A percentile compares a stretch with the other conserved stretches of the same genome.
Conservation (phyloP, 2,888 invertebrate species). For the Agrypnus murinus region DNA sequence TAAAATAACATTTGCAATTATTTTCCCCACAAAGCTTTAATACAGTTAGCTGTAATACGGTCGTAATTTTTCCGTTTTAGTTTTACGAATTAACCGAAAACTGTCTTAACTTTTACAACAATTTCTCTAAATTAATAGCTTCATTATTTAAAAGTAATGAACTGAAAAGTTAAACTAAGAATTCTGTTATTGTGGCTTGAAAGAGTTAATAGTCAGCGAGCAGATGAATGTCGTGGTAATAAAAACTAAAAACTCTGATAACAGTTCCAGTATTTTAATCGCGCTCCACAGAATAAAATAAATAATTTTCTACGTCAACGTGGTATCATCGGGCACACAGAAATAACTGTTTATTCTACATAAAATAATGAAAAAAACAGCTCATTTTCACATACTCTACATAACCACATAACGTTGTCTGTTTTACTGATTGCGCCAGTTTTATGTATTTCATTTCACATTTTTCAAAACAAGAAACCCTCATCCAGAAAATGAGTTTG, state of each 20-base stretch:
- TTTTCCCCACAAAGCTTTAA: not conserved
- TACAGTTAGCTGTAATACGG: not conserved
- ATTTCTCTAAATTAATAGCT: constrained; percentile 16
- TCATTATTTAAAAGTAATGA: constrained; percentile 25
- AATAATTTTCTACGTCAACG: not conserved
- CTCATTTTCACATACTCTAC: too few species aligned
- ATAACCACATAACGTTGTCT: not conserved
- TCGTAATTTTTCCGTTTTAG: not conserved
- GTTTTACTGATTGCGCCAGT: constrained; percentile 14
- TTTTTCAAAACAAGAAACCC: constrained; percentile 15
- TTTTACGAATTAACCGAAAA: constrained; percentile 6
- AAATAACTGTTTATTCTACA: constrained; percentile 8
- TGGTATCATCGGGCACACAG: not conserved
- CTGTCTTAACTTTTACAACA: constrained; percentile 19
- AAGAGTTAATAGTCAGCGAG: not conserved
- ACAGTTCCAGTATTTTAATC: constrained; percentile 12
- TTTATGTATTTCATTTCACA: constrained; percentile 14
- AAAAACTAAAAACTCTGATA: constrained; percentile 1
- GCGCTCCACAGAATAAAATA: not conserved
- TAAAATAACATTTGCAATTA: too few species aligned
- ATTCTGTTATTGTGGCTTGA: constrained; percentile 11
- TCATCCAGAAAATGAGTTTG: not conserved
- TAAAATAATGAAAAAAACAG: too few species aligned
- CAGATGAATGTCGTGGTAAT: not conserved
- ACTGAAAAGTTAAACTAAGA: constrained; percentile 20